phyloP scores from a whole-genome alignment of 2,888 invertebrate genomes.

The Leptinotarsa peninsularis region DNA sequence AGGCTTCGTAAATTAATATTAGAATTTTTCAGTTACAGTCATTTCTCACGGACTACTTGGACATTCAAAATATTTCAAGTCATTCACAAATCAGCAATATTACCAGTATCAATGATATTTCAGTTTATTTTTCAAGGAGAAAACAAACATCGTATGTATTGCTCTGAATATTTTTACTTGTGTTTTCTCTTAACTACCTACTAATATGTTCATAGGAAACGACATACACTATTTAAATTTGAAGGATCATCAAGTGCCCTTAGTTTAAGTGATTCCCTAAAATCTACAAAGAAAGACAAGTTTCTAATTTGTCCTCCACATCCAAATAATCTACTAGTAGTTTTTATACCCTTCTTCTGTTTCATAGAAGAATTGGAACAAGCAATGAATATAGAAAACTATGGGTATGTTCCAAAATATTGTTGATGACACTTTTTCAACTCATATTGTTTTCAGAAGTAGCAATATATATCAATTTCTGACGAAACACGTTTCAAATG shows the following conservation, averaged over 20 bases:
- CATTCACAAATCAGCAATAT: conserved; percentile 69
- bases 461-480: conserved; percentile 87
- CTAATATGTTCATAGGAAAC: conserved; percentile 65
- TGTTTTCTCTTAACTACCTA: not conserved
- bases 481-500: conserved; percentile 87
- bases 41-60: conserved; percentile 86
- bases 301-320: conserved; percentile 82
- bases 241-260: conserved; percentile 71
- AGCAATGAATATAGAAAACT: conserved; percentile 61
- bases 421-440: not conserved
- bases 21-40: conserved; percentile 77
- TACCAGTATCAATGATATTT: conserved; percentile 68
- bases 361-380: conserved; percentile 88
- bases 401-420: conserved; percentile 34
- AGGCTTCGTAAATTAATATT: too few relatives aligned
- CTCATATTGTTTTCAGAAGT: conserved; percentile 65
- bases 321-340: conserved; percentile 79
- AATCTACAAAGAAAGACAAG: conserved; percentile 67
- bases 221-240: conserved; percentile 76
- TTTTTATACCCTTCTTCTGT: conserved; percentile 84
- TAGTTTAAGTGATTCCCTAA: conserved; percentile 59
- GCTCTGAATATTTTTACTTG: conserved; percentile 23
- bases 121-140: conserved; percentile 69
- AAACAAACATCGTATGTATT: conserved; percentile 65
- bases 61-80: conserved; percentile 82